Evolutionary conservation across 2,888 invertebrate species (phyloP), one percentile per base, ranked within the genome.

Genomic region (Temnothorax ravouxi): DNA sequence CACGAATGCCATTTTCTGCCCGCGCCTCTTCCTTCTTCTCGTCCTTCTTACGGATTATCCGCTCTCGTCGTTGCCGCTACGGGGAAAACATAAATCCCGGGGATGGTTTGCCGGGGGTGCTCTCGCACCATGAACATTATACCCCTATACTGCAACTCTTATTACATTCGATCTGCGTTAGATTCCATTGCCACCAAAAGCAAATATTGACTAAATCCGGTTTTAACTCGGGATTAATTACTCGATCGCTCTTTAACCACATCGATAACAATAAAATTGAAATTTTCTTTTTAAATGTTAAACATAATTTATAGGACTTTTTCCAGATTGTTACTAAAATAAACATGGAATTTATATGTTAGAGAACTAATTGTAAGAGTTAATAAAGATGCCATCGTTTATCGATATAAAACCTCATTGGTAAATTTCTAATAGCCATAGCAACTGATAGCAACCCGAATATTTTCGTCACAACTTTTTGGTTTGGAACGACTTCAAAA

Each of bases 61-160:
- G 64, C 44, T 76, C 50, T 25, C 59, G 52, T 44, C 56, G 50
- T 34, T 44, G 52, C 13, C 59, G 71, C 34, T 80, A 80, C 66
- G 54, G 69, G 82, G 75, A 83, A 77, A 84, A 67, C 83, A 77
- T 54, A 80, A 87, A 86, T 83, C 66, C 38, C 71, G n/a, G 13
- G 47, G 9, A 77, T 29, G 61, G 15, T 54, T 52, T 25, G 56
- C n/a, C n/a, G n/a, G n/a, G n/a, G n/a, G n/a, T n/a, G n/a, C n/a
- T n/a, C n/a, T n/a, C n/a, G n/a, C 34, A 56, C 41, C 29, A 41
- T 52, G n/a, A 77, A 25, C n/a, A 67, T 67, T 77, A 76, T 41
- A 79, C 3, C 75, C 50, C 15, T 71, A 71, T 13, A 21, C 38
- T 52, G 38, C 66, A 38, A 11, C 62, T 34, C 50, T 76, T 85